Conservation (phyloP, 2,888 invertebrate genomes). For the Empis stercorea region DNA sequence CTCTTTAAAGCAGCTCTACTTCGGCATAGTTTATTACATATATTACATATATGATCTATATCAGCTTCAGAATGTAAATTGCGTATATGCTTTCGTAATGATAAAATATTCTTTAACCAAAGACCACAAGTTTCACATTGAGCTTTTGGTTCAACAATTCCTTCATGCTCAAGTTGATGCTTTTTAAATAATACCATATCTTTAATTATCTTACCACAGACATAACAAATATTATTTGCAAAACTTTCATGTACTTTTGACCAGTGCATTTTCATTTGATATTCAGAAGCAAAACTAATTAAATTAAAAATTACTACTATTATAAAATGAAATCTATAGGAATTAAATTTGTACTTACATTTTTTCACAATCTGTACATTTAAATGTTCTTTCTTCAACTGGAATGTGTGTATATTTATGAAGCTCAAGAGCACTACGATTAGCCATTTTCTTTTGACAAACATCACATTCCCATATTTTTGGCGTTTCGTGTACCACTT, state of each 20-base stretch:
- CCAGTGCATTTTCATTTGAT: conserved; percentile 24
- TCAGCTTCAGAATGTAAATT: conserved; percentile 4
- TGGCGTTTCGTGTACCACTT: conserved; percentile 19
- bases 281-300: conserved; percentile 24
- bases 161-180: conserved; percentile 29
- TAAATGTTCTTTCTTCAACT: conserved; percentile 22
- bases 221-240: conserved; percentile 28
- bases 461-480: conserved; percentile 25
- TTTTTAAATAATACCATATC: conserved; percentile 23
- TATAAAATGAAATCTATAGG: conserved; percentile 4
- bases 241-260: conserved; percentile 26
- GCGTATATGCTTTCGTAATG: conserved; percentile 7
- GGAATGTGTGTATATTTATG: conserved; percentile 28
- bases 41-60: conserved; percentile 25
- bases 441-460: conserved; percentile 28
- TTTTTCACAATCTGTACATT: conserved; percentile 25
- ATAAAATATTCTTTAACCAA: conserved; percentile 8
- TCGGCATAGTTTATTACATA: conserved; percentile 21
- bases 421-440: conserved; percentile 21
- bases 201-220: conserved; percentile 28
- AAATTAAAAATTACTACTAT: not conserved
- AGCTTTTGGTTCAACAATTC: conserved; percentile 20
- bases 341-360: conserved; percentile 16
- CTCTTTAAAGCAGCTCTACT: conserved; percentile 9
- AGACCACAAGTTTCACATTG: conserved; percentile 26